Conservation (phyloP, 2,113 vertebrate species). For the Lanius collurio region DNA sequence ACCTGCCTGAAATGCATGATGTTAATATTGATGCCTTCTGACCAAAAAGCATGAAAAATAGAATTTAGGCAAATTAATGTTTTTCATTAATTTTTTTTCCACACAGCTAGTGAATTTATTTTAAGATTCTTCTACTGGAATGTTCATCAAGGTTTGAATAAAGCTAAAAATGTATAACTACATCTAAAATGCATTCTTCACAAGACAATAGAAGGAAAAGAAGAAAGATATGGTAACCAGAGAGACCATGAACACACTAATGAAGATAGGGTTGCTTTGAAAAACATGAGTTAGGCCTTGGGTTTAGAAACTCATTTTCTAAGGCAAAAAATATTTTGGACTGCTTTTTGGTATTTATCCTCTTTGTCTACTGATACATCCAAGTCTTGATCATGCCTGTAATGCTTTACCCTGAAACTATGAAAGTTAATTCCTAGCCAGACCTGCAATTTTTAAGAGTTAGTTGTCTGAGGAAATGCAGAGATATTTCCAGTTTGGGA, state of each 20-base stretch:
- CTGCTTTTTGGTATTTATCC: too few species aligned
- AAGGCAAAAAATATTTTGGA: neutral
- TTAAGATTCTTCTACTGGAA: neutral
- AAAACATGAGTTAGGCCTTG: neutral
- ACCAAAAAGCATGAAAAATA: neutral
- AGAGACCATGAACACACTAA: neutral
- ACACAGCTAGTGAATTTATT: neutral
- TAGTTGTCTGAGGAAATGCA: neutral
- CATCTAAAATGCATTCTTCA: neutral
- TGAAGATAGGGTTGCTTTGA: neutral
- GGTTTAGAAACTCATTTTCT: neutral
- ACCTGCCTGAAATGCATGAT: neutral
- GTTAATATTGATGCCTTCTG: neutral
- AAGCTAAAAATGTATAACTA: neutral
- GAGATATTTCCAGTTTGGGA: neutral
- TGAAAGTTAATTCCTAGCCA: neutral
- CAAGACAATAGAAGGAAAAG: neutral
- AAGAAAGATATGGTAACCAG: neutral
- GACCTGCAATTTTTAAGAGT: neutral
- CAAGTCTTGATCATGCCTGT: neutral
- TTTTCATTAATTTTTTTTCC: neutral
- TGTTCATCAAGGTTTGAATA: neutral
- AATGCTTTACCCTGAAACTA: neutral
- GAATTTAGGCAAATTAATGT: neutral
- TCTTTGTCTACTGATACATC: neutral